A percentile compares a stretch with the other conserved stretches of the same genome.
Evolutionary conservation across 1,140 invertebrate genomes (phyloP).

Genomic region (Paralvinella palmiformis): DNA sequence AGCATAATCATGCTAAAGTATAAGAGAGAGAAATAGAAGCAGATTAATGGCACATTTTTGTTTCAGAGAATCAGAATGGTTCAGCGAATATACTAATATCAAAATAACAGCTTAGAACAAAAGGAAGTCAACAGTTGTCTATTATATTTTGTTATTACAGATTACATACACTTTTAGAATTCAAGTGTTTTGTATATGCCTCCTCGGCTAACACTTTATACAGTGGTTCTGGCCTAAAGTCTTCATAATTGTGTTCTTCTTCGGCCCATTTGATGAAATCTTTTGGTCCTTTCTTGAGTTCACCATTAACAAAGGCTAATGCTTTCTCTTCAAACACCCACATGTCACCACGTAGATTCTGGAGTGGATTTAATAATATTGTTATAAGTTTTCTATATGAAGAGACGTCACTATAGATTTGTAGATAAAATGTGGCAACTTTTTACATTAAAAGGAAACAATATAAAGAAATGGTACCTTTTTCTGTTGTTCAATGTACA

Average conservation of each 20-base stretch:
- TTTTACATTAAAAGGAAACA: neutral
- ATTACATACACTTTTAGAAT: slow-evolving; percentile 36
- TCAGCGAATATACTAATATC: neutral
- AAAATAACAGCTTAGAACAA: neutral
- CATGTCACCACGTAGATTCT: slow-evolving; percentile 46
- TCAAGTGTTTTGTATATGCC: slow-evolving; percentile 39
- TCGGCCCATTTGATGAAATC: slow-evolving; percentile 46
- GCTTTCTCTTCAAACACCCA: slow-evolving; percentile 47
- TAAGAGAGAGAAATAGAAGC: slow-evolving; percentile 6
- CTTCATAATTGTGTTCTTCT: slow-evolving; percentile 41
- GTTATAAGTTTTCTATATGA: neutral
- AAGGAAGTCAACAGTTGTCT: neutral
- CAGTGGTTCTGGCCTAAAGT: slow-evolving; percentile 42
- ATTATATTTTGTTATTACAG: neutral
- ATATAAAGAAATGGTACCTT: slow-evolving; percentile 28
- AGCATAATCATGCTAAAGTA: slow-evolving; percentile 45
- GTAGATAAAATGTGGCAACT: neutral
- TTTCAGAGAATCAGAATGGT: neutral
- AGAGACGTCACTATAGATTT: neutral
- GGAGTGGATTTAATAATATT: slow-evolving; percentile 14
- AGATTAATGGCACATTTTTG: slow-evolving; percentile 2
- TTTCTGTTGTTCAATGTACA: slow-evolving; percentile 43
- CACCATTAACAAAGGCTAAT: slow-evolving; percentile 42
- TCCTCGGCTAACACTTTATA: slow-evolving; percentile 43
- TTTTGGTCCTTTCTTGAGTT: slow-evolving; percentile 42